Evolutionary conservation across 2,113 vertebrate species (phyloP), one percentile per base, ranked within the genome.

Genomic region (Chitala chitala): DNA sequence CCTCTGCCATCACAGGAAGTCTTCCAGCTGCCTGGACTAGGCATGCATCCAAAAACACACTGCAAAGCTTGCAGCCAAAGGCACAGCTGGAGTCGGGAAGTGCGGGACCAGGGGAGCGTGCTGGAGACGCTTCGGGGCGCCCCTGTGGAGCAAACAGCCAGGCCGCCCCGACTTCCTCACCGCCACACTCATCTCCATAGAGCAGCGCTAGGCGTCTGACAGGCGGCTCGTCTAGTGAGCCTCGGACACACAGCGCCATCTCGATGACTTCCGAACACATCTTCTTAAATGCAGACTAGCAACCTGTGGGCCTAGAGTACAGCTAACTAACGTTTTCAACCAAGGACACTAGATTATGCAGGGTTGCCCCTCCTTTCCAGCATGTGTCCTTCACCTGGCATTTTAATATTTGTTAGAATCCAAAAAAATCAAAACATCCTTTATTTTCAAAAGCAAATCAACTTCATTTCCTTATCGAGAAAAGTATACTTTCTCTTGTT

Each of bases 1-100:
- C 44, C 44, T 69, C 12, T 13, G 65, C 65, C 40, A 70, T 50
- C 48, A 38, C 50, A 36, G 48, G 22, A 51, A 58, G 38, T 36
- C 3, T 12, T 58, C 22, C 40, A 58, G 36, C 70, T 58, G 36
- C 33, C n/a, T 24, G 54, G 58, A 44, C 20, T 24, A 26, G 38
- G 31, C 51, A 26, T 20, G 46, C 12, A 24, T 59, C 70, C 70
- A 17, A 58, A 54, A 58, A 40, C 36, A 44, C 36, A 24, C 36
- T 29, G 54, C 38, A 46, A 33, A 38, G 9, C 9, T 40, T n/a
- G 17, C 51, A 71, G 50, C 33, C 69, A 70, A 26, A 40, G 46
- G n/a, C 64, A 44, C 42, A 68, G 42, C 58, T 63, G 58, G 58
- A 63, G 17, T 29, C 58, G 38, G 58, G 58, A 36, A 33, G 58